phyloP scores from a whole-genome alignment of 1,140 invertebrate species.

The Aphaenogaster rudis region DNA sequence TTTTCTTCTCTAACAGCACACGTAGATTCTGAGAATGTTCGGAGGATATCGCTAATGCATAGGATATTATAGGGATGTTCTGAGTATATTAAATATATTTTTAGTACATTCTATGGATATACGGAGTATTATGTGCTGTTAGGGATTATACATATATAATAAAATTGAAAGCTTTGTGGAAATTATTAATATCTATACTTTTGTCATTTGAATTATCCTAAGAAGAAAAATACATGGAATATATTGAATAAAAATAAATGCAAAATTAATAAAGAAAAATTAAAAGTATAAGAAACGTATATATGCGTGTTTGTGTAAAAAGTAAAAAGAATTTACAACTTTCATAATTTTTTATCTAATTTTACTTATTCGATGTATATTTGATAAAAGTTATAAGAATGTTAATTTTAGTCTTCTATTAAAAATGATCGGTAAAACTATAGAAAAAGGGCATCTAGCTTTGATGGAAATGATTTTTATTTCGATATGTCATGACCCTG shows the following conservation, averaged over 20 bases:
- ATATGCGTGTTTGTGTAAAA: not conserved
- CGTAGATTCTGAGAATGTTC: too few relatives aligned
- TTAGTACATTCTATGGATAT: too few relatives aligned
- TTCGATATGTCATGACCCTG: slow-evolving; percentile 22
- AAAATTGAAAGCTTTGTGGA: not conserved
- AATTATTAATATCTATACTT: not conserved
- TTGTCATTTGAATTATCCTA: not conserved
- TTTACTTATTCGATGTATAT: not conserved
- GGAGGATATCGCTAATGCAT: too few relatives aligned
- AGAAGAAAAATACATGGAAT: not conserved
- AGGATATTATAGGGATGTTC: too few relatives aligned
- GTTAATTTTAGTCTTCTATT: not conserved
- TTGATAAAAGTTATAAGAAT: not conserved
- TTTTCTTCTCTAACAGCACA: not conserved
- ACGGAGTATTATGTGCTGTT: too few relatives aligned
- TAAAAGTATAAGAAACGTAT: not conserved
- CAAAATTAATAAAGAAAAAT: not conserved
- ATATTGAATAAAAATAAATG: not conserved
- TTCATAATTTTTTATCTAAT: not conserved
- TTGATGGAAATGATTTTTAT: slow-evolving; percentile 9
- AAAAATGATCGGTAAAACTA: not conserved
- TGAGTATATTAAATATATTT: too few relatives aligned
- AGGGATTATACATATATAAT: not conserved
- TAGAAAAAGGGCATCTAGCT: not conserved
- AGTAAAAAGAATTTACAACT: not conserved